Evolutionary conservation across 1,140 invertebrate species (phyloP), one percentile per base, ranked within the genome.

Genomic region (Euborellia annulipes): DNA sequence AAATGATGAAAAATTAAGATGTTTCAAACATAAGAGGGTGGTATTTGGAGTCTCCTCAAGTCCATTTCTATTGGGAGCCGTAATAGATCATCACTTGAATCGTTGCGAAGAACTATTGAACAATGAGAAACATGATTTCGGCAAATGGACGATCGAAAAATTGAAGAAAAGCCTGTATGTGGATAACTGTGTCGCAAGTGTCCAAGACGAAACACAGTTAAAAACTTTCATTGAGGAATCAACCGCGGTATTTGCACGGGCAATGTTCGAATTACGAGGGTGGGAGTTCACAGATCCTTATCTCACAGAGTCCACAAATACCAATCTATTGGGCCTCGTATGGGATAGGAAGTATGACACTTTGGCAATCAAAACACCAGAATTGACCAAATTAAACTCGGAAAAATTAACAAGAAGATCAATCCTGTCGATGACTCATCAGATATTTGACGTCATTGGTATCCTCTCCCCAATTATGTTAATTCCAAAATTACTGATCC

Each of bases 381-480:
- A 18, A 42, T 19, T 50, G 16, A 32, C 20, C 18, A 41, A 43
- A 3, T 13, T 32, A 13, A 14, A 40, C 3, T 18, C 23, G 14
- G 3, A 14, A 37, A 39, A 30, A 30, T 43, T 44, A 6, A 50
- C 40, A 8, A 58, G 52, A 36, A 41, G 55, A 21, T 14, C 17
- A 8, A 50, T 58, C 38, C 41, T 57, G 18, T 52, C 52, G n/a
- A 44, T 48, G 8, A 41, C 55, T 4, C 52, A 59, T 39, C 50
- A 45, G 37, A 45, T 62, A 13, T 63, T 56, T 43, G 59, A 62
- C 52, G 58, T 54, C 6, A 53, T 63, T 1, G 58, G 60, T n/a
- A 53, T 60, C 38, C 45, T 55, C 4, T 19, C 48, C 14, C 59
- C 61, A n/a, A 46, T 55, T n/a, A 52, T 46, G 4, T 18, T 58